Conservation (phyloP, 92 coral and sea anemone species). For the Anthopleura xanthogrammica region DNA sequence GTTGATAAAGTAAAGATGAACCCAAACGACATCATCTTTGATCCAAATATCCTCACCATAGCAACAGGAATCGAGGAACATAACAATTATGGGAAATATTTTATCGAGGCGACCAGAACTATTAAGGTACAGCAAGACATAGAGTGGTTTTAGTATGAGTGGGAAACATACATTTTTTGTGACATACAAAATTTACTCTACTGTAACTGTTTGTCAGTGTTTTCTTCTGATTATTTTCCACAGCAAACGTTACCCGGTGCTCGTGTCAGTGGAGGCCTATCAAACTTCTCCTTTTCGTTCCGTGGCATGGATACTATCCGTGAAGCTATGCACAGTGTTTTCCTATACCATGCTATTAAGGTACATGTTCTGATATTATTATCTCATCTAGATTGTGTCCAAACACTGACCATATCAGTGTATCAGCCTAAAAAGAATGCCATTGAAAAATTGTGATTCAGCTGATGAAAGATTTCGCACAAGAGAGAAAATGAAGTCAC, state of each 20-base stretch:
- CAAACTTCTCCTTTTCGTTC: constrained; percentile 96
- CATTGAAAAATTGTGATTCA: no score
- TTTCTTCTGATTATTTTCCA: background rate
- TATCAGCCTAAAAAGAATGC: no score
- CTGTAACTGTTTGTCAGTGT: no score
- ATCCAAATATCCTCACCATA: constrained; percentile 96
- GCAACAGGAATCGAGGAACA: constrained; percentile 99
- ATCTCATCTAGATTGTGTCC: no score
- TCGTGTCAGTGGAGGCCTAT: constrained; percentile 95
- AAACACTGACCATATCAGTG: no score
- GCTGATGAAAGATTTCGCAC: no score
- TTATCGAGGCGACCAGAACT: constrained; percentile 78
- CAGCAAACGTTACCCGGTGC: constrained; percentile 94
- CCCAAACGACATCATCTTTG: constrained; percentile 97
- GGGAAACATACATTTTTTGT: background rate
- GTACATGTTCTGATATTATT: constrained; percentile 6
- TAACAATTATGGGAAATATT: constrained; percentile 93
- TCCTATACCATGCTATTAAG: constrained; percentile 93
- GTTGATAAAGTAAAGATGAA: constrained; percentile 82
- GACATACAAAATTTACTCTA: no score
- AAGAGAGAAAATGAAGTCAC: no score
- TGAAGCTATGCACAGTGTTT: constrained; percentile 99
- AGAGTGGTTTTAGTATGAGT: background rate
- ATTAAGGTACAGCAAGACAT: constrained; percentile 68
- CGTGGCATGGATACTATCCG: constrained; percentile 99